Evolutionary conservation across 2,113 vertebrate genomes (phyloP).

Genomic region (Eretmochelys imbricata): DNA sequence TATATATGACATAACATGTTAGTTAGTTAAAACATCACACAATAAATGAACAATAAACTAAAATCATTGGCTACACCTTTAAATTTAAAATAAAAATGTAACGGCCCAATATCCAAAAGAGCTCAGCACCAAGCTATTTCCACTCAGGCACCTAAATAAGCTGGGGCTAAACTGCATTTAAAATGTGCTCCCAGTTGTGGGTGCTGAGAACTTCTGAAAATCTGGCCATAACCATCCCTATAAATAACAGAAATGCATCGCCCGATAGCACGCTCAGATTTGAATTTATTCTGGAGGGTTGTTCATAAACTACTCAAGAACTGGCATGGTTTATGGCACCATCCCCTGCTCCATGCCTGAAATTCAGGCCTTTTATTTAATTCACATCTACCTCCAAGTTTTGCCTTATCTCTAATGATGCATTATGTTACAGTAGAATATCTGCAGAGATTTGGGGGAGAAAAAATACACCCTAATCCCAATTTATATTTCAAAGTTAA

Average conservation of each 20-base stretch:
- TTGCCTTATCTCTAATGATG: neutral
- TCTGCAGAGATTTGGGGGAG: neutral
- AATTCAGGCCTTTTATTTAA: neutral
- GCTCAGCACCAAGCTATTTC: neutral
- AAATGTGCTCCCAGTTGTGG: neutral
- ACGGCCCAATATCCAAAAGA: neutral
- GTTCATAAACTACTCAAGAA: neutral
- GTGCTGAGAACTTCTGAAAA: neutral
- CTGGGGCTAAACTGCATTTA: neutral
- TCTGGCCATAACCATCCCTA: neutral
- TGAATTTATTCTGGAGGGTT: neutral
- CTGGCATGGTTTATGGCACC: neutral
- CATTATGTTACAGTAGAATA: neutral
- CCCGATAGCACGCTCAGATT: neutral
- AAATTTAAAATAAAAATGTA: neutral
- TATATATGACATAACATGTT: too few relatives aligned
- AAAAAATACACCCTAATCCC: neutral
- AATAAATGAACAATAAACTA: too few relatives aligned
- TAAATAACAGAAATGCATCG: neutral
- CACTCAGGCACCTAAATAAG: neutral
- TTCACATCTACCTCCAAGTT: slow-evolving; percentile 15
- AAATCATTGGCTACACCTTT: neutral
- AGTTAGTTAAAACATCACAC: too few relatives aligned
- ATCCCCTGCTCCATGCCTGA: neutral
- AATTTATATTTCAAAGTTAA: slow-evolving; percentile 36